These are phyloP conservation scores for Gasterosteus aculeatus DNA, from an alignment of 2,113 vertebrate genomes.

Conservation along the genomic window DNA sequence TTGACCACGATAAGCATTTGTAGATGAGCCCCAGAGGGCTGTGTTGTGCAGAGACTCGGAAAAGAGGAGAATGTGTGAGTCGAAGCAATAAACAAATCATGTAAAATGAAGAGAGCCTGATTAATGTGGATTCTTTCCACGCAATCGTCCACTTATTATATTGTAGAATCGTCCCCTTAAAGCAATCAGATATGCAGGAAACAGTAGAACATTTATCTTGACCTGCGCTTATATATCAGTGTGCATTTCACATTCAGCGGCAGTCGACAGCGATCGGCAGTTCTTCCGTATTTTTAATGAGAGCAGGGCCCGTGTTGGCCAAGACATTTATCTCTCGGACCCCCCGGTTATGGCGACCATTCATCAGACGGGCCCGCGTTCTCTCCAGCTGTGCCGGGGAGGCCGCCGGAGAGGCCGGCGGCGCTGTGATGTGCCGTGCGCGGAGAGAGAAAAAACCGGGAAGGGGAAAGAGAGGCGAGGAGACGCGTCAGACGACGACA, in stretches of 20 bases:
- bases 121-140: neutral
- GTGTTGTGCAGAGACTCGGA: neutral
- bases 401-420: conserved; percentile 28
- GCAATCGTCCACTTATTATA: neutral
- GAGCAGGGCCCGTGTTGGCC: conserved; percentile 37
- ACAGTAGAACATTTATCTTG: neutral
- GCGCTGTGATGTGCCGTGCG: conserved; percentile 57
- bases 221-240: conserved; percentile 3
- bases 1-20: neutral
- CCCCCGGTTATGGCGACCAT: conserved; percentile 26
- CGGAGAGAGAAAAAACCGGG: neutral
- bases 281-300: conserved; percentile 44
- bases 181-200: neutral
- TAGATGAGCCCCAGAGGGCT: neutral
- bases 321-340: conserved; percentile 34
- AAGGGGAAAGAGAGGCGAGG: conserved; percentile 26
- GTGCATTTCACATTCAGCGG: conserved; percentile 25
- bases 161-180: neutral
- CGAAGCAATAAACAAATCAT: neutral
- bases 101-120: neutral
- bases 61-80: neutral
- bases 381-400: conserved; percentile 40
- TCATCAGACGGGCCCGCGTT: conserved; percentile 26
- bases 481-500: conserved; percentile 51
- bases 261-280: conserved; percentile 27